These are phyloP conservation scores for Chaetodon auriga DNA, from an alignment of 2,113 vertebrate species.

Conservation along the genomic window DNA sequence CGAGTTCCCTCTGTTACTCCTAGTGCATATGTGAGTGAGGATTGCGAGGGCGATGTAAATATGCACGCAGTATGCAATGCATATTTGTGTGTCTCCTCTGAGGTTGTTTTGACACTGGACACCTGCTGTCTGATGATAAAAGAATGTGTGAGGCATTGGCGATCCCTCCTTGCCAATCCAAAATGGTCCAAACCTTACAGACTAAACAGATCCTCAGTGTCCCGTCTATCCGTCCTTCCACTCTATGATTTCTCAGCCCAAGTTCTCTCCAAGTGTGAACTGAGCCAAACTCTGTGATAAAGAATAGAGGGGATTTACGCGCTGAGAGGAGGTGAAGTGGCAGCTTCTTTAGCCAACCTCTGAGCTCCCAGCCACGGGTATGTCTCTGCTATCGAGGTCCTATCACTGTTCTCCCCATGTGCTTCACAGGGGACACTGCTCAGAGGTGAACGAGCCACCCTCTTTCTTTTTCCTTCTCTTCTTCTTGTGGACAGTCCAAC, in stretches of 20 bases:
- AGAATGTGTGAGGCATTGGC: constrained; percentile 44
- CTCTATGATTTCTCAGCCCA: constrained; percentile 31
- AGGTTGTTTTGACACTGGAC: constrained; percentile 85
- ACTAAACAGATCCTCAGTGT: constrained; percentile 57
- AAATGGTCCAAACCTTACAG: constrained; percentile 54
- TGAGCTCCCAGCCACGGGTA: constrained; percentile 16
- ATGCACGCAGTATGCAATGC: constrained; percentile 58
- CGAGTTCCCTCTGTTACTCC: constrained; percentile 38
- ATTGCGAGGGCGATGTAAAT: constrained; percentile 50
- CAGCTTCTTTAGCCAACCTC: constrained; percentile 23
- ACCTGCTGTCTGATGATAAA: constrained; percentile 77
- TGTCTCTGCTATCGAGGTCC: constrained; percentile 49
- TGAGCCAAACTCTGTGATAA: constrained; percentile 52
- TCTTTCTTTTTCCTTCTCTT: constrained; percentile 86
- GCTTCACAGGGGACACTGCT: constrained; percentile 89
- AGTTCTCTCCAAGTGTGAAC: constrained; percentile 32
- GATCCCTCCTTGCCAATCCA: constrained; percentile 52
- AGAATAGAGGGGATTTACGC: constrained; percentile 49
- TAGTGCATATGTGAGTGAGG: constrained; percentile 49
- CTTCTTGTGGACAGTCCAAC: constrained; percentile 89
- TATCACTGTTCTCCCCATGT: constrained; percentile 13
- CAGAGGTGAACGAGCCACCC: constrained; percentile 82
- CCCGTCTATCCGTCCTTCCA: constrained; percentile 24
- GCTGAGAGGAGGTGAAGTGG: constrained; percentile 34
- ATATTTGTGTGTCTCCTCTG: constrained; percentile 70